Evolutionary conservation across 30 jellyfish, hydroid and myxozoan genomes (phyloP), one percentile per base, ranked within the genome.

Genomic region (Turritopsis rubra): DNA sequence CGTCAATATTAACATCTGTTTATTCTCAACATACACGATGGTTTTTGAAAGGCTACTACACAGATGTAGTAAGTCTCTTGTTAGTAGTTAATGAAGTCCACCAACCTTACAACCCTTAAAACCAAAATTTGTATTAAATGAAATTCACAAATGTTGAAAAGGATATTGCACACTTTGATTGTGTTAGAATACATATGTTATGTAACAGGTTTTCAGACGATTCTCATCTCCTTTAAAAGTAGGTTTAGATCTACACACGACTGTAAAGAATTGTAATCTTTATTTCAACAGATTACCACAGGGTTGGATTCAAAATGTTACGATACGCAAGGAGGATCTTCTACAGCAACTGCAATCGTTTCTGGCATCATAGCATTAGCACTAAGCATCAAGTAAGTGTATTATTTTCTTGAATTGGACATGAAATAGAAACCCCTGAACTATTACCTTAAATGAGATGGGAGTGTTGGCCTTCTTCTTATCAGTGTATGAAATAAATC

Each of bases 1-100:
- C 76, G 7, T 66, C 76, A n/a, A 66, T 66, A 22, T 17, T 66
- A 18, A 66, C 76, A n/a, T 66, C 76, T 3, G 76, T 66, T 8
- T 66, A 66, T 25, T n/a, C 76, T n/a, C 76, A 66, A 66, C 18
- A 66, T n/a, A 66, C 76, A 66, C 27, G 29, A 66, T 66, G 76
- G 76, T 66, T 66, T 66, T 9, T 66, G 5, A 66, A 66, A 66
- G 76, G 76, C 27, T 66, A n/a, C 18, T n/a, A 22, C 18, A 66
- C 27, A 66, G 76, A 66, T 66, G 76, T 66, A n/a, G 76, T 66
- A 66, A 66, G 76, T 66, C 18, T 66, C 76, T 66, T 25, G 5
- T 41, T 41, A 41, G 9, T 41, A 13, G 13, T 41, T 41, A n/a
- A n/a, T n/a, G n/a, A n/a, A n/a, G n/a, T n/a, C n/a, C n/a, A n/a